Conservation (phyloP, 1,140 invertebrate genomes). For the Colletes gigas region DNA sequence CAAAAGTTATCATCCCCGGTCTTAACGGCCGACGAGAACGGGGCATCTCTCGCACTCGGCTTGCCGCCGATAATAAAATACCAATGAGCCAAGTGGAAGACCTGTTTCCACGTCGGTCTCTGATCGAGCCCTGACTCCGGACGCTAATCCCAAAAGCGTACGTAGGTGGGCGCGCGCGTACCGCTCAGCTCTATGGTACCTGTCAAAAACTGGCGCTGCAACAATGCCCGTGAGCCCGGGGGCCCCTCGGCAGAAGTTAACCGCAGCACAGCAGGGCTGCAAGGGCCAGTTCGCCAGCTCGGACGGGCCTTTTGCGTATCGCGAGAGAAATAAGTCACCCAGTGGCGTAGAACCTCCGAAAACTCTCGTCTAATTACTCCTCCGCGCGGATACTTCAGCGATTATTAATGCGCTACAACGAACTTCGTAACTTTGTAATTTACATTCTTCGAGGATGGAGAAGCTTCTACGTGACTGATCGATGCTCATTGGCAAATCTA, state of each 20-base stretch:
- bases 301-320: conserved; percentile 38
- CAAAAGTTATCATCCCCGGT: conserved; percentile 64
- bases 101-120: conserved; percentile 34
- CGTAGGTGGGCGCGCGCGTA: conserved; percentile 64
- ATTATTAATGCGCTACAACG: too few relatives aligned
- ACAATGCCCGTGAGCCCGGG: conserved; percentile 63
- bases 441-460: too few relatives aligned
- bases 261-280: conserved; percentile 65
- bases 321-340: conserved; percentile 63
- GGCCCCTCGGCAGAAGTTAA: conserved; percentile 68
- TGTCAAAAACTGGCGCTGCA: conserved; percentile 71
- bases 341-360: conserved; percentile 38
- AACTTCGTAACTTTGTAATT: too few relatives aligned
- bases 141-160: conserved; percentile 67
- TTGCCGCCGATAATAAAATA: conserved; percentile 63
- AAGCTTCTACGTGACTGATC: too few relatives aligned
- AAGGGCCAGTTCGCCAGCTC: conserved; percentile 60
- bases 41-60: conserved; percentile 39
- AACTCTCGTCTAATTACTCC: neutral
- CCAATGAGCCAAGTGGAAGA: conserved; percentile 58
- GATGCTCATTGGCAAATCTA: too few relatives aligned
- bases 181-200: conserved; percentile 60
- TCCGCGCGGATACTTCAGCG: too few relatives aligned
- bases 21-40: conserved; percentile 54
- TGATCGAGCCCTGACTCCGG: conserved; percentile 57